A percentile compares a stretch with the other conserved stretches of the same genome.
These are phyloP conservation scores for Aleiodes testaceus DNA, from an alignment of 2,888 invertebrate genomes.

Conservation along the genomic window DNA sequence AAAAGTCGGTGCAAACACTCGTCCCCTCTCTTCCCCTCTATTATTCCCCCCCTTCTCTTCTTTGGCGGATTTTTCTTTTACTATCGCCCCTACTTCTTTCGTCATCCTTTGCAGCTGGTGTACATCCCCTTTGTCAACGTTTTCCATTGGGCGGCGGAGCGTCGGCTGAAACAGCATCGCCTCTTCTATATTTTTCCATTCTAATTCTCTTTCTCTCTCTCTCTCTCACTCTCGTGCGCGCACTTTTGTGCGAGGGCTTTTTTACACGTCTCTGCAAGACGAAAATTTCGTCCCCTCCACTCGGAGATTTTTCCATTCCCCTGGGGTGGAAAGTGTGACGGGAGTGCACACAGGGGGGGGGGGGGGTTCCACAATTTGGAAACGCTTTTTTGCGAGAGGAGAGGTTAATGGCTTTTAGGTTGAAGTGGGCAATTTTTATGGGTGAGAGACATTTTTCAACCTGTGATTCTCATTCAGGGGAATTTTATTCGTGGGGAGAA, in stretches of 20 bases:
- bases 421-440: conserved; percentile 21
- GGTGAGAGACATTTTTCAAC: no score
- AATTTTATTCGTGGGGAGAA: no score
- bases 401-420: conserved; percentile 39
- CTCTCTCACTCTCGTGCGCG: not conserved
- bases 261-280: conserved; percentile 20
- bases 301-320: not conserved
- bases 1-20: conserved; percentile 31
- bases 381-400: conserved; percentile 28
- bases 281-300: conserved; percentile 16
- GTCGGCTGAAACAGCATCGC: not conserved
- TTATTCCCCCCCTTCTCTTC: conserved; percentile 5
- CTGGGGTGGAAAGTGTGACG: not conserved
- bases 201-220: conserved; percentile 4
- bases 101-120: conserved; percentile 37
- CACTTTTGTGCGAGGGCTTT: not conserved
- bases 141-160: conserved; percentile 35
- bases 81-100: not conserved
- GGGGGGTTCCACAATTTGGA: conserved; percentile 28
- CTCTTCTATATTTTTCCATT: not conserved
- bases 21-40: not conserved
- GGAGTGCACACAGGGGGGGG: not conserved
- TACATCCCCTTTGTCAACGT: conserved; percentile 43
- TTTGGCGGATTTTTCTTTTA: conserved; percentile 25
- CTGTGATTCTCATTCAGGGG: conserved; percentile 31